Base-by-base conservation (phyloP, 1,140 invertebrate genomes). In the Ceratina australensis region DNA sequence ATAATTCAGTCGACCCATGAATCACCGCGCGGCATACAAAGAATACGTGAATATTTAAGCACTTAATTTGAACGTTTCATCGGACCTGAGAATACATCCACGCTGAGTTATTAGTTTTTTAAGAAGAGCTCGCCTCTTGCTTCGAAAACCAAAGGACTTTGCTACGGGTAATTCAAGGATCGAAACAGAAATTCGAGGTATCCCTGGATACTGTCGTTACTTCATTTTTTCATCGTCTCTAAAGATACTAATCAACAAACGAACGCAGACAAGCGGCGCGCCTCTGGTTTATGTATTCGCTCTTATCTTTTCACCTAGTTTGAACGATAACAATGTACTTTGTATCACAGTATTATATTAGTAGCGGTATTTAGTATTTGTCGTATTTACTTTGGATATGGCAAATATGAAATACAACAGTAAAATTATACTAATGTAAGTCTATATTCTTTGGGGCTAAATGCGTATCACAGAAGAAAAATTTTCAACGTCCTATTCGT, bases 381-480 rank as follows among this genome's bases (percentile, higher is more conserved):
- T 90, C 87, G 83, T 87, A 87, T 89, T 92, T 86, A 90, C 91
- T 91, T 92, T 90, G 87, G 90, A 91, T 91, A 91, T 91, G 89
- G 91, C 90, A 92, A 91, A 91, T 90, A 92, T 91, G 90, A 92
- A 90, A 90, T 89, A 89, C 91, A 90, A 90, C 86, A 89, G 87
- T 91, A 89, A 91, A 92, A 92, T 91, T 91, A 91, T 90, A 92
- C 89, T 91, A 90, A 91, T 92, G 88, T 91, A 91, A 90, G 88
- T 90, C 89, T 92, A 92, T 87, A 91, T 82, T 92, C 91, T 92
- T 92, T 92, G 91, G 91, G 89, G 87, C 90, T 92, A 91, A 91
- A 91, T 92, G 90, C 89, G 88, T 92, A 92, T 92, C 91, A 92
- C 91, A 92, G 91, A 91, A 89, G 86, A 80, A 90, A 87, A 91